These are phyloP conservation scores for Barypeithes pellucidus DNA, from an alignment of 2,888 invertebrate genomes.

Conservation along the genomic window DNA sequence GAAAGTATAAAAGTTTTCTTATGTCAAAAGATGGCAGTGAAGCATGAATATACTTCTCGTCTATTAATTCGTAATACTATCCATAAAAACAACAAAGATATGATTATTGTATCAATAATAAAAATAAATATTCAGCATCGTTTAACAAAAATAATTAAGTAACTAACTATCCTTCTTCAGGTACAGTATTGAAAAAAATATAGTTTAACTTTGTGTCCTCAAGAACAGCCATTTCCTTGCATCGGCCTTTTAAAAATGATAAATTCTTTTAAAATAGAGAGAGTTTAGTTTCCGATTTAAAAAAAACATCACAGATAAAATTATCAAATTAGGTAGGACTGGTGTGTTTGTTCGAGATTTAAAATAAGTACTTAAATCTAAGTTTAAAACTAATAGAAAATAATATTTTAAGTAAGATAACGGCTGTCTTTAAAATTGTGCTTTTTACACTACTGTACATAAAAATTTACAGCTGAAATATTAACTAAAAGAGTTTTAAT, in stretches of 20 bases:
- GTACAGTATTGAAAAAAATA: conserved; percentile 59
- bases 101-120: conserved; percentile 56
- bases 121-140: conserved; percentile 56
- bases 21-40: conserved; percentile 59
- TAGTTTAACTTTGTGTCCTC: conserved; percentile 21
- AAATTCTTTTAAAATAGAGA: not conserved
- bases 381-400: conserved; percentile 16
- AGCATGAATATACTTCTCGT: conserved; percentile 57
- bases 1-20: conserved; percentile 54
- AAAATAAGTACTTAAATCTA: conserved; percentile 31
- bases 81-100: conserved; percentile 59
- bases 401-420: conserved; percentile 34
- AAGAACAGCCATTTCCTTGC: conserved; percentile 44
- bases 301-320: conserved; percentile 44
- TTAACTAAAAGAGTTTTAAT: conserved; percentile 25
- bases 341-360: not conserved
- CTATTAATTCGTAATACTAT: conserved; percentile 53
- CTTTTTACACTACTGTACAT: conserved; percentile 58
- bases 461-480: conserved; percentile 50
- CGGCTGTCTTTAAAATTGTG: conserved; percentile 44
- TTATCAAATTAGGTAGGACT: conserved; percentile 29
- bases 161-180: conserved; percentile 59
- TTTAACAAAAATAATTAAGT: conserved; percentile 53
- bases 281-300: conserved; percentile 16
- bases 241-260: conserved; percentile 11